phyloP scores from a whole-genome alignment of 2,888 invertebrate species.

The Tanytarsus gracilentus region DNA sequence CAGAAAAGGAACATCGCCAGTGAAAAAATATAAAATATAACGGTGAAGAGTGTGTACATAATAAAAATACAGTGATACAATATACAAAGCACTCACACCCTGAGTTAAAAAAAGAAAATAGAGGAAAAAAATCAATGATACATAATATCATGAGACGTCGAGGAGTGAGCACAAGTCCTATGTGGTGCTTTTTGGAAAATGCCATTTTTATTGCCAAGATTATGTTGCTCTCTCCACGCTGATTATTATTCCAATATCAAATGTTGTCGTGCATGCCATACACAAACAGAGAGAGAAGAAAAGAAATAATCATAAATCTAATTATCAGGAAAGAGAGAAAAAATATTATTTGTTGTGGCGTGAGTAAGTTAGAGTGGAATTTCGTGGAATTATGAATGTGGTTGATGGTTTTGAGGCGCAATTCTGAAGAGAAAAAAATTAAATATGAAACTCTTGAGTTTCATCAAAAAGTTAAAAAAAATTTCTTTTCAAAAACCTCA shows the following conservation, averaged over 20 bases:
- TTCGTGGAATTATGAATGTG: too few species aligned
- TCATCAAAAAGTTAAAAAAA: too few species aligned
- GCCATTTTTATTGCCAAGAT: conserved; percentile 27
- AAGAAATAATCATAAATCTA: conserved; percentile 26
- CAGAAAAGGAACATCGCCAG: too few species aligned
- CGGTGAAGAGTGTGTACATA: conserved; percentile 42
- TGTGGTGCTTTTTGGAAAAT: conserved; percentile 8
- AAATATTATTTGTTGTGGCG: neutral
- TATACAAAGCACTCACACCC: neutral
- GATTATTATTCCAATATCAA: conserved; percentile 16
- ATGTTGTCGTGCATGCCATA: conserved; percentile 19
- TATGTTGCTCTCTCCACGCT: conserved; percentile 14
- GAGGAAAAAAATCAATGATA: conserved; percentile 27
- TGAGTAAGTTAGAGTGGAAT: too few species aligned
- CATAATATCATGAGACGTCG: conserved; percentile 23
- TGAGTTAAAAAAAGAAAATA: neutral
- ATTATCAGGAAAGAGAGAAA: conserved; percentile 7
- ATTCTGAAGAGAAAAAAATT: too few species aligned
- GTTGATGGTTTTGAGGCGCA: too few species aligned
- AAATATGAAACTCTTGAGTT: too few species aligned
- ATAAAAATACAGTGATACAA: neutral
- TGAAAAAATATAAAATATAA: too few species aligned
- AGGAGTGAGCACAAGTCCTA: too few species aligned
- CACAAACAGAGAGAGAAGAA: neutral
- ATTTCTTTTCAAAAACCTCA: too few species aligned